Base-by-base conservation (phyloP, 1,140 invertebrate genomes). In the Polyergus mexicanus region DNA sequence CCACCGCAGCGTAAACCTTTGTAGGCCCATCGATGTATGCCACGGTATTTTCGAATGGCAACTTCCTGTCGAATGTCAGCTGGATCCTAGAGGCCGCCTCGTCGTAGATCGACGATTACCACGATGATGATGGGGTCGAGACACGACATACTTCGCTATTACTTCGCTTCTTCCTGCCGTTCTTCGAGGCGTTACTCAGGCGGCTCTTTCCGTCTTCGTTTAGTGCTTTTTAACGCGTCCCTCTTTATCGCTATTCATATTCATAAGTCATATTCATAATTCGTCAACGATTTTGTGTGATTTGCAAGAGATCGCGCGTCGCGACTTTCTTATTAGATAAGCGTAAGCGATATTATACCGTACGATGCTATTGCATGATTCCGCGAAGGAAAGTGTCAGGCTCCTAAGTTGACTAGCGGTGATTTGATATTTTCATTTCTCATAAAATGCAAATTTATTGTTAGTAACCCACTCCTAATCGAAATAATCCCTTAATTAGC, bases 21-120 rank as follows among this genome's bases (percentile, higher is more conserved):
- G 84, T 85, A 85, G 56, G 63, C 54, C 78, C 84, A 81, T 88
- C 87, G 65, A 51, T 66, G 81, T 89, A 54, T 75, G 56, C 76
- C 87, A 86, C 38, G 84, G 69, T 65, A 68, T 88, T 89, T 86
- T 88, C 88, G 88, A 89, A 76, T 88, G 88, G 78, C 87, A 86
- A 72, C 76, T 89, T 89, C 84, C 88, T 88, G 84, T 19, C 88
- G 76, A 72, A 54, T 60, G 76, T 60, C 88, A 86, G 87, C 84
- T 83, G 87, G 69, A 76, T 88, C 85, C 84, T 89, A 84, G 54
- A 51, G 56, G 75, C 71, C 84, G 68, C 41, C 71, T 71, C 47
- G 10, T 54, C 28, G 60, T 69, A 44, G 47, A 75, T 80, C 72
- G 76, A 77, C 77, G 83, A 89, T 89, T 88, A 83, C 74, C 65